Conservation (phyloP, 1,140 invertebrate genomes). For the Orchesella cincta region DNA sequence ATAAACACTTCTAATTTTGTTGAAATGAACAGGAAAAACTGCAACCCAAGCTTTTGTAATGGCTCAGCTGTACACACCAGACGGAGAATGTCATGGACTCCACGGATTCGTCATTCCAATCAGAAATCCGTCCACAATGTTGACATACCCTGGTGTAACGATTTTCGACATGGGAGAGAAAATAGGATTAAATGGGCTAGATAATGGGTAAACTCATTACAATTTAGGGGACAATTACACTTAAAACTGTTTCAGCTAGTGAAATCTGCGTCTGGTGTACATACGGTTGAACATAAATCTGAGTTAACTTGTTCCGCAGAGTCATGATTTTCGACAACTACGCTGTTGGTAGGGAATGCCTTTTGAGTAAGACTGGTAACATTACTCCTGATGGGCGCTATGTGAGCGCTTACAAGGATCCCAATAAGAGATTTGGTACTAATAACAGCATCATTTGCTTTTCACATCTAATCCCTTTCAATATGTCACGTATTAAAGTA, state of each 20-base stretch:
- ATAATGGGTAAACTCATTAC: constrained; percentile 82
- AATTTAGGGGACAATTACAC: neutral
- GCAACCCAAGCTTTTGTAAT: constrained; percentile 85
- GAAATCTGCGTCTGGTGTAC: too few species aligned
- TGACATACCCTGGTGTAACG: constrained; percentile 71
- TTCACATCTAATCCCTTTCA: too few species aligned
- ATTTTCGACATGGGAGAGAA: constrained; percentile 83
- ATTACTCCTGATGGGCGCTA: constrained; percentile 82
- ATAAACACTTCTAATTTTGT: too few species aligned
- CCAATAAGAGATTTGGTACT: constrained; percentile 70
- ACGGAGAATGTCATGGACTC: constrained; percentile 73
- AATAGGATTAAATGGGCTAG: constrained; percentile 77
- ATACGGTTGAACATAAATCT: too few species aligned
- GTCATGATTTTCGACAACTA: constrained; percentile 86
- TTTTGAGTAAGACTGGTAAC: constrained; percentile 85
- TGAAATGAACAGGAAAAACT: constrained; percentile 67
- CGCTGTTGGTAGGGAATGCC: constrained; percentile 74
- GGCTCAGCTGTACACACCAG: constrained; percentile 80
- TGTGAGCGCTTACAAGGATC: constrained; percentile 72
- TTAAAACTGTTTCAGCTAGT: too few species aligned
- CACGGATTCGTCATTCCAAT: constrained; percentile 80
- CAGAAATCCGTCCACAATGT: constrained; percentile 70
- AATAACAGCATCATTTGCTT: neutral
- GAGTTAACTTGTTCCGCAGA: constrained; percentile 61
- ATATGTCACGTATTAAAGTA: neutral